Conservation (phyloP, 2,888 invertebrate species). For the Leptogaster cylindrica region DNA sequence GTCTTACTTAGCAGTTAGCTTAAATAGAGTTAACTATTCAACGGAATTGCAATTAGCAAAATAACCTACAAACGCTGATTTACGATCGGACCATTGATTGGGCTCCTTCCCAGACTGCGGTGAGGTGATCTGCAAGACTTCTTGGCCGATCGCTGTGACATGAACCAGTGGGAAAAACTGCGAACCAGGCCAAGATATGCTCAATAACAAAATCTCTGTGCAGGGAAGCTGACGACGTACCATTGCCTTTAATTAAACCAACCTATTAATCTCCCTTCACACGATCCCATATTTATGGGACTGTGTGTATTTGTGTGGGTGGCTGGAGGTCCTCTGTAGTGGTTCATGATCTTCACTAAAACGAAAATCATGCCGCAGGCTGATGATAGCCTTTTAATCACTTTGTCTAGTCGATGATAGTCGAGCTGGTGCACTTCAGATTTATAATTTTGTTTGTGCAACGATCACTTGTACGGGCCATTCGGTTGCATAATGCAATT, state of each 20-base stretch:
- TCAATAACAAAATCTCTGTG: slow-evolving; percentile 7
- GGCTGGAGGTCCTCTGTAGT: not conserved
- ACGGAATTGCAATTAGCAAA: slow-evolving; percentile 8
- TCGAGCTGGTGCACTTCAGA: slow-evolving; percentile 29
- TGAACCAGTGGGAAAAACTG: slow-evolving; percentile 2
- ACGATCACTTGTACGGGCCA: slow-evolving; percentile 19
- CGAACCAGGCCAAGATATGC: not conserved
- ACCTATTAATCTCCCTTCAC: slow-evolving; percentile 32
- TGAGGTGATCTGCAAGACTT: not conserved
- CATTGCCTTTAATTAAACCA: slow-evolving; percentile 13
- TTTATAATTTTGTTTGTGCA: slow-evolving; percentile 30
- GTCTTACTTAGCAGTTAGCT: not conserved
- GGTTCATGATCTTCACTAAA: slow-evolving; percentile 26
- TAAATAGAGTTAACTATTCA: not conserved
- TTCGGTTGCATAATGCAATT: slow-evolving; percentile 29
- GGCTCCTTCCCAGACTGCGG: not conserved
- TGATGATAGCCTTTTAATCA: slow-evolving; percentile 1
- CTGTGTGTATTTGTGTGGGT: not conserved
- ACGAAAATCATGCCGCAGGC: not conserved
- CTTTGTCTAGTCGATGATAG: slow-evolving; percentile 1
- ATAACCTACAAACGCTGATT: slow-evolving; percentile 32
- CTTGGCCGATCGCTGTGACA: not conserved
- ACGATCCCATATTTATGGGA: not conserved
- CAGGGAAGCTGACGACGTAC: not conserved
- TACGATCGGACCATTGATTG: slow-evolving; percentile 7